Percentiles rank a stretch among this genome's conserved stretches.
phyloP scores from a whole-genome alignment of 1,140 invertebrate genomes.

The Drosophila pruinosa region DNA sequence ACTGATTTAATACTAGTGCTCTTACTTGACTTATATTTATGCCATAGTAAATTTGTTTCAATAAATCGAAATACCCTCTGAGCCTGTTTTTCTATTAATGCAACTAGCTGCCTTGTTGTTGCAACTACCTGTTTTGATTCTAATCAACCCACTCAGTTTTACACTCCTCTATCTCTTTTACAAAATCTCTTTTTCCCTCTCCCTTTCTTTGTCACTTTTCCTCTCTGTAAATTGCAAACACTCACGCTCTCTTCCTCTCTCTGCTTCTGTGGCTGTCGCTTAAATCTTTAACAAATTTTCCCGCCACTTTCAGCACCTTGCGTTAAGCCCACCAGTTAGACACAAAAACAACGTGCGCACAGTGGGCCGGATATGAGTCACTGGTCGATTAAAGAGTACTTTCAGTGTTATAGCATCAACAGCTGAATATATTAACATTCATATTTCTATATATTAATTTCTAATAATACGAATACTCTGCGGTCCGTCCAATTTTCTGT shows the following conservation, averaged over 20 bases:
- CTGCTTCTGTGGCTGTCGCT: conserved; percentile 27
- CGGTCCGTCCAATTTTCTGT: too few relatives aligned
- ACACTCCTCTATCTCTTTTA: background rate
- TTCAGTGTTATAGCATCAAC: too few relatives aligned
- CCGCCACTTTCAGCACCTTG: conserved; percentile 76
- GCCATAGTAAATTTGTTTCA: conserved; percentile 8
- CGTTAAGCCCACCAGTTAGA: conserved; percentile 58
- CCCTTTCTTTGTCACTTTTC: background rate
- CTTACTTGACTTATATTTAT: background rate
- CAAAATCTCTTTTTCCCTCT: background rate
- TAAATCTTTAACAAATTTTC: conserved; percentile 67
- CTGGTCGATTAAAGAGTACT: too few relatives aligned
- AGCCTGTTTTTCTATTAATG: conserved; percentile 6
- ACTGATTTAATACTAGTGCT: background rate
- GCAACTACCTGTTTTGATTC: conserved; percentile 74
- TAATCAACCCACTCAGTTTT: conserved; percentile 63
- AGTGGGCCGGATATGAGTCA: conserved; percentile 45
- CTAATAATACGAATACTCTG: too few relatives aligned
- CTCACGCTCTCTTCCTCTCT: background rate
- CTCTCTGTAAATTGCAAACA: conserved; percentile 4
- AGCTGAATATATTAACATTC: too few relatives aligned
- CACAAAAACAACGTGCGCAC: conserved; percentile 74
- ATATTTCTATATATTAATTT: too few relatives aligned
- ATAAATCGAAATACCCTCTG: conserved; percentile 1
- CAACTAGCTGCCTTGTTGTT: conserved; percentile 25